Evolutionary conservation across 2,888 invertebrate species (phyloP), one percentile per base, ranked within the genome.

Genomic region (Apodemia mormo): DNA sequence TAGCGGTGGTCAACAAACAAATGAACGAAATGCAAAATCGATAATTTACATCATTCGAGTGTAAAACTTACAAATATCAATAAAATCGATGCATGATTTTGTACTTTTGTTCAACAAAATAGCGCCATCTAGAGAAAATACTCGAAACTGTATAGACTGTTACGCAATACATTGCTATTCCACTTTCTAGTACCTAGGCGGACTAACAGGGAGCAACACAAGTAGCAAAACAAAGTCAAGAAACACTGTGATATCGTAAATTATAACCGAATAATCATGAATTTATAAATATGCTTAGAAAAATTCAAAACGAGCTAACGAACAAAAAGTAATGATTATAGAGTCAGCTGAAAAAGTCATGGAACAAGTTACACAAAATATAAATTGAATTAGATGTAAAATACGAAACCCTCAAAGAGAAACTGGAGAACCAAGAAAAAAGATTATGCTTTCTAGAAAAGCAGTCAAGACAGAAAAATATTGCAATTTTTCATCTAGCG

Each of bases 151-250:
- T 30, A 12, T 22, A 29, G 30, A 5, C 29, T 29, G 2, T 4
- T 5, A 12, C 4, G 4, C 5, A 45, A 0, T 4, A 10, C 9
- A 9, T 10, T 10, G 10, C 10, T 43, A 0, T 45, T 2, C 5
- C 1, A 5, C 5, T 52, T 0, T 5, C 4, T 52, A 14, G 52
- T 52, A 52, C n/a, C 52, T 7, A n/a, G 7, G 6, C n/a, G n/a
- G 4, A 5, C 7, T 2, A 52, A 52, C n/a, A 52, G 52, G n/a
- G 52, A 69, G 91, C 91, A 72, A 92, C 92, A 1, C 92, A 85
- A 2, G 92, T 85, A 0, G 92, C 92, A 74, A 90, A 90, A 2
- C 92, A 92, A n/a, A 92, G 92, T 74, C 92, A 91, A 70, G 87
- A 86, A 0, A 81, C 81, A 67, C 78, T 81, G 91, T 92, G 92